Conservation (phyloP, 2,888 invertebrate genomes). For the Acheta domesticus region DNA sequence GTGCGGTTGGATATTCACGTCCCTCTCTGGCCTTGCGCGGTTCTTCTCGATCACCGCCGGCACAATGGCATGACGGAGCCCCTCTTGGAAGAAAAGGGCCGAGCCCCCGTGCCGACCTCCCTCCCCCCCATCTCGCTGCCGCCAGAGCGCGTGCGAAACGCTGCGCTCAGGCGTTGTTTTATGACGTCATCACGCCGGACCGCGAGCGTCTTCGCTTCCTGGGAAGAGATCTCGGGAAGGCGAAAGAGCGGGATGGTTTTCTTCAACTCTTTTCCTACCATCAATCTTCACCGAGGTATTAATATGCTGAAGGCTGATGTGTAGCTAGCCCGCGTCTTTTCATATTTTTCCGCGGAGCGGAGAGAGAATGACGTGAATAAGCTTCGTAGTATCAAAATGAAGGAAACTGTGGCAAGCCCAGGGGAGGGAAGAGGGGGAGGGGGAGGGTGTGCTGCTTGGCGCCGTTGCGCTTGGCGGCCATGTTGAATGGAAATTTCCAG, state of each 20-base stretch:
- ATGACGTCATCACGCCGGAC: not conserved
- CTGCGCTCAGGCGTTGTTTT: not conserved
- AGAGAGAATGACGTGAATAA: not conserved
- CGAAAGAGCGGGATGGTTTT: not conserved
- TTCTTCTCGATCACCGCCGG: not conserved
- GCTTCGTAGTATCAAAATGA: slow-evolving; percentile 18
- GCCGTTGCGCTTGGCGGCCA: not conserved
- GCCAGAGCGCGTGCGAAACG: not conserved
- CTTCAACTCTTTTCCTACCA: not conserved
- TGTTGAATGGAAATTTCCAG: not conserved
- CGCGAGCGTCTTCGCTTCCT: not conserved
- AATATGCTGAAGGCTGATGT: not conserved
- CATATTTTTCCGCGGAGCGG: not conserved
- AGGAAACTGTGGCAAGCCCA: not conserved
- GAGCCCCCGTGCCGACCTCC: not conserved
- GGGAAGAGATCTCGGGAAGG: not conserved
- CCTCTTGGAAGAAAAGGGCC: not conserved
- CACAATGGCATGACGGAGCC: not conserved
- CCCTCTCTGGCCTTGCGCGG: not conserved
- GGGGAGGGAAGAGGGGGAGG: not conserved
- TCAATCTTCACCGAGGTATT: slow-evolving; percentile 6
- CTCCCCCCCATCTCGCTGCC: no score
- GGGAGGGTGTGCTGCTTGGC: not conserved
- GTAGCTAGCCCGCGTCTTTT: slow-evolving; percentile 8
- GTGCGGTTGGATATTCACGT: not conserved